Percentiles rank a stretch among this genome's conserved stretches.
These are phyloP conservation scores for Sebastiscus albofasciatus DNA, from an alignment of 2,797 vertebrate genomes.

Conservation along the genomic window DNA sequence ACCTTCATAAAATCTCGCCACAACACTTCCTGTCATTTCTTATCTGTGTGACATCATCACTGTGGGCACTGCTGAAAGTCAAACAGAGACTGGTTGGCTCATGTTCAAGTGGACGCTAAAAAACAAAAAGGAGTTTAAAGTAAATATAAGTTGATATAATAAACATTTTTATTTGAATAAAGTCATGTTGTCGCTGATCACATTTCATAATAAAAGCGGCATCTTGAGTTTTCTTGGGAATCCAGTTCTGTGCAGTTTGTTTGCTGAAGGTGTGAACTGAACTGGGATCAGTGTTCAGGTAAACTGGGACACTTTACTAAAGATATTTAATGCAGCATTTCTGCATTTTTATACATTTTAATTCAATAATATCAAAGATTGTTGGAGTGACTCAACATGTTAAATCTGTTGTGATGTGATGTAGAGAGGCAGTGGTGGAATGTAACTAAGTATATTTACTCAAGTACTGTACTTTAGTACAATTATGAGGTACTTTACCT, in stretches of 20 bases:
- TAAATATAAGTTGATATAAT: background rate
- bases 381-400: background rate
- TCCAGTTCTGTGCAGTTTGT: background rate
- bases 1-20: background rate
- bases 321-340: background rate
- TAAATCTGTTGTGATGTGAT: background rate
- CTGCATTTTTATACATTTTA: background rate
- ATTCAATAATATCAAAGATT: background rate
- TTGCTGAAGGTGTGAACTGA: background rate
- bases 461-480: background rate
- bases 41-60: background rate
- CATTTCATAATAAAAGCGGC: background rate
- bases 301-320: background rate
- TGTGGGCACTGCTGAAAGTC: background rate
- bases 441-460: background rate
- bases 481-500: background rate
- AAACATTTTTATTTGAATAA: background rate
- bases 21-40: background rate
- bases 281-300: background rate
- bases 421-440: background rate
- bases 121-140: background rate
- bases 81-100: background rate
- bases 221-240: background rate
- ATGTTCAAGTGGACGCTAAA: background rate
- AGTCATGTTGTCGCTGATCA: background rate